A percentile compares a stretch with the other conserved stretches of the same genome.
Evolutionary conservation across 2,888 invertebrate genomes (phyloP).

Genomic region (Ophioninae sp.): DNA sequence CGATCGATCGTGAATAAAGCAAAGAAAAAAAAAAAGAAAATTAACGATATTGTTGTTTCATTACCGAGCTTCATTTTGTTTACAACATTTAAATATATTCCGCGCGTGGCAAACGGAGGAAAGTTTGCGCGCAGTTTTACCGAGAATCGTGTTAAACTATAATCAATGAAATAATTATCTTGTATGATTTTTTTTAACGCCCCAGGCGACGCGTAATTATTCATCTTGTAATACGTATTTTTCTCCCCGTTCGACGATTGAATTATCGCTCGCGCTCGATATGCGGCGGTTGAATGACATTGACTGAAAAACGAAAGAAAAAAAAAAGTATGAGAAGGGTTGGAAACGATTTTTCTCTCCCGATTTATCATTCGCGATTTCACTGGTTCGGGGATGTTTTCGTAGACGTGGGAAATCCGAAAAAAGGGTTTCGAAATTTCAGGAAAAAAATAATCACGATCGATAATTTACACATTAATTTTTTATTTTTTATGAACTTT

Average conservation of each 20-base stretch:
- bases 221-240: slow-evolving; percentile 7
- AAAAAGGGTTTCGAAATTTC: too few relatives aligned
- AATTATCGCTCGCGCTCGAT: slow-evolving; percentile 33
- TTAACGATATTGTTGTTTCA: not conserved
- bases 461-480: too few relatives aligned
- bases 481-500: too few relatives aligned
- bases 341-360: too few relatives aligned
- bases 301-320: slow-evolving; percentile 40
- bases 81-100: too few relatives aligned
- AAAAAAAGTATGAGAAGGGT: not conserved
- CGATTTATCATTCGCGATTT: too few relatives aligned
- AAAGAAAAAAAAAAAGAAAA: too few relatives aligned
- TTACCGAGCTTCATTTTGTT: not conserved
- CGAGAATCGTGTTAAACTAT: not conserved
- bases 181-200: not conserved
- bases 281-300: slow-evolving; percentile 48
- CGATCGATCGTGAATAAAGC: not conserved
- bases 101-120: not conserved
- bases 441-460: too few relatives aligned
- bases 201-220: not conserved
- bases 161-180: not conserved
- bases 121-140: not conserved
- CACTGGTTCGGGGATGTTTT: not conserved
- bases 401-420: not conserved
- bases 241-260: slow-evolving; percentile 14